These are phyloP conservation scores for Aspidiotus rigidus DNA, from an alignment of 2,888 invertebrate species.

Conservation along the genomic window DNA sequence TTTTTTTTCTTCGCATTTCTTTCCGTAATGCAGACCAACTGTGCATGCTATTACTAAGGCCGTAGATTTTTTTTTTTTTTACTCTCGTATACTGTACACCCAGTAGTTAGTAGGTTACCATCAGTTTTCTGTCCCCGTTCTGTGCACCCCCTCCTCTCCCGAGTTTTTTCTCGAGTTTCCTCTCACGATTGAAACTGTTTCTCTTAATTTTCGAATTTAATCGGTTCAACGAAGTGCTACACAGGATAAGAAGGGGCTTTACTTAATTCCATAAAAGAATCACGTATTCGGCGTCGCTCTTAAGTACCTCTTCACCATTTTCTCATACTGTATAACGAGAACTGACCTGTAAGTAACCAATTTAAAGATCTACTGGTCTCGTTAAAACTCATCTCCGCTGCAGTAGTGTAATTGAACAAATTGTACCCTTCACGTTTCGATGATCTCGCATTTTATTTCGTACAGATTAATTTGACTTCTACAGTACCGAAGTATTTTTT, in stretches of 20 bases:
- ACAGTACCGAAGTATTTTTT: not conserved
- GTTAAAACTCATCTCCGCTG: not conserved
- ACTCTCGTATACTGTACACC: no score
- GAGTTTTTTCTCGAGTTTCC: no score
- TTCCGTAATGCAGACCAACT: no score
- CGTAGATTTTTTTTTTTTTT: no score
- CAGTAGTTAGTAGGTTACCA: no score
- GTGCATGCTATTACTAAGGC: no score
- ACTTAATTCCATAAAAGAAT: conserved; percentile 9
- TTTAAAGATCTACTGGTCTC: conserved; percentile 14
- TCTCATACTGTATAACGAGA: conserved; percentile 11
- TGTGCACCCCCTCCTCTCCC: no score
- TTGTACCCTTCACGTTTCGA: conserved; percentile 8
- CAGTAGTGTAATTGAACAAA: conserved; percentile 1
- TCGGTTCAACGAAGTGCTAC: conserved; percentile 17
- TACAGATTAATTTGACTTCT: conserved; percentile 15
- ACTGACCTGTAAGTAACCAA: conserved; percentile 19
- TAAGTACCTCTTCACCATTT: conserved; percentile 15
- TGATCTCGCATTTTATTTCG: conserved; percentile 8
- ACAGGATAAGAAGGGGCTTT: conserved; percentile 5
- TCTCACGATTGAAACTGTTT: not conserved
- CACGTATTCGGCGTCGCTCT: conserved; percentile 12
- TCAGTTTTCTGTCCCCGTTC: no score
- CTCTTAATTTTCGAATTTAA: conserved; percentile 16
- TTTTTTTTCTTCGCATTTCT: no score